phyloP scores from a whole-genome alignment of 2,888 invertebrate genomes.

The Pseudoips prasinana region DNA sequence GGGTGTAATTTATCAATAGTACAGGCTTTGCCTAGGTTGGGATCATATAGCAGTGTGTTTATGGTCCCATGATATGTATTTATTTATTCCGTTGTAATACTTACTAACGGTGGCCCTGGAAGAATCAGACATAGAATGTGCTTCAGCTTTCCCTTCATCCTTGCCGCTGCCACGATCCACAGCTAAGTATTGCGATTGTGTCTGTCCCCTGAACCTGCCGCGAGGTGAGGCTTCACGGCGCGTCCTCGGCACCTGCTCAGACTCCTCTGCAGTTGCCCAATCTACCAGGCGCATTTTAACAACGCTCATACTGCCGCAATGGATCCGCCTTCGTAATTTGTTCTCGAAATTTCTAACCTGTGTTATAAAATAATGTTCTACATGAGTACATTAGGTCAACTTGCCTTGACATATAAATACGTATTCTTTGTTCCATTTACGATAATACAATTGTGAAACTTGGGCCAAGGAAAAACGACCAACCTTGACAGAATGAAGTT shows the following conservation, averaged over 20 bases:
- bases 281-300: constrained; percentile 13
- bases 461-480: constrained; percentile 57
- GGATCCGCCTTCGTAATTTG: constrained; percentile 24
- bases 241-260: constrained; percentile 28
- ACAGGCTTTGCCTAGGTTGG: too few species aligned
- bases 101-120: constrained; percentile 88
- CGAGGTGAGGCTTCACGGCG: constrained; percentile 53
- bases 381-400: not conserved
- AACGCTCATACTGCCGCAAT: constrained; percentile 39
- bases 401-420: constrained; percentile 44
- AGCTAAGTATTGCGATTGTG: constrained; percentile 91
- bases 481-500: constrained; percentile 61
- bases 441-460: constrained; percentile 60
- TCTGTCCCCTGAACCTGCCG: constrained; percentile 87
- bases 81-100: too few species aligned
- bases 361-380: constrained; percentile 22
- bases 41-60: too few species aligned
- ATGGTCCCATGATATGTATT: too few species aligned
- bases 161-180: constrained; percentile 77
- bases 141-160: constrained; percentile 89
- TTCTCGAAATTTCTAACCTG: constrained; percentile 45
- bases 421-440: constrained; percentile 42
- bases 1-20: too few species aligned
- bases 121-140: constrained; percentile 87
- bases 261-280: constrained; percentile 4